Evolutionary conservation across 2,888 invertebrate genomes (phyloP), one percentile per base, ranked within the genome.

Genomic region (Chironomus riparius): DNA sequence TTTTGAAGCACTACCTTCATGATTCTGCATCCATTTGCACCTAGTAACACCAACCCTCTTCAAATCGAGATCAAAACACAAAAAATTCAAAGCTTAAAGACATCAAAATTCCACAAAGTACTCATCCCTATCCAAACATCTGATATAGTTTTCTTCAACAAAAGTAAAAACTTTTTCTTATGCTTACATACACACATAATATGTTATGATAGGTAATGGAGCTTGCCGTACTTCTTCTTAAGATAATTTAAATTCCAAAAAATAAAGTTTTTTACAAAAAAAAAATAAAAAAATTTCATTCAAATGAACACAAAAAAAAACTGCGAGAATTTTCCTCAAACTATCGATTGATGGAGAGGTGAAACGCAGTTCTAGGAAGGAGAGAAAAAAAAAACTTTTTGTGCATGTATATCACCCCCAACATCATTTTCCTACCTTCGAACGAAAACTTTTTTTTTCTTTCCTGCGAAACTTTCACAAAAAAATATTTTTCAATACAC

Each of bases 141-240:
- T 65, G 65, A 65, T 65, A 22, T 65, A 24, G 5, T n/a, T 65
- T 65, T 22, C 21, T 65, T 24, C 18, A 56, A 56, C 15, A n/a
- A 56, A 15, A 18, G 5, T 56, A 2, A 4, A 56, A 56, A 24
- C 12, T 56, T 56, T 15, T 15, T 56, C 56, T 56, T 56, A 15
- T 38, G 56, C 56, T 56, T 56, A 56, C 56, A 56, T 56, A 6
- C 38, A 38, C 38, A 38, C 15, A 56, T 56, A 18, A 56, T 56
- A 22, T 65, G 65, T 65, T 65, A 65, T 65, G 65, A 65, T 65
- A 65, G 21, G 65, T 65, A 65, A 65, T 65, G 65, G 65, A 65
- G 24, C 38, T 38, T 38, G 38, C 10, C 1, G 10, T 38, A 38
- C 38, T 38, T 10, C 10, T 38, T 10, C 38, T 38, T 10, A 38